Base-by-base conservation (phyloP, 2,113 vertebrate genomes). In the Amazona guildingii region DNA sequence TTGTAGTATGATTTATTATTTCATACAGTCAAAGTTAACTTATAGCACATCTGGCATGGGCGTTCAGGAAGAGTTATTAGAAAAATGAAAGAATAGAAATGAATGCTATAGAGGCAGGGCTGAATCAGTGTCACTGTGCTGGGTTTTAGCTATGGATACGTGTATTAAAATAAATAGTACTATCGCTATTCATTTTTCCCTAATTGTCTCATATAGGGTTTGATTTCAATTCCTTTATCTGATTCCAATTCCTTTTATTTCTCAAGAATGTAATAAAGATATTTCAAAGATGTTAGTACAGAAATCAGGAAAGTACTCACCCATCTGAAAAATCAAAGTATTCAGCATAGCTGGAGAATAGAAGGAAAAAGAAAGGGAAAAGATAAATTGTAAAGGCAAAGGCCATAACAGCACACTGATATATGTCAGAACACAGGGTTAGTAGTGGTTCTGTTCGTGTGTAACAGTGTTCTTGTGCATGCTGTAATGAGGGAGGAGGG, bases 381-480 rank as follows among this genome's bases (percentile, higher is more conserved):
- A 84, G 35, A n/a, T 6, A 43, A 67, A 44, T 29, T 43, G 37
- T 35, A 55, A 48, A 41, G 28, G 48, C 27, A 51, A 63, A 62
- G n/a, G 29, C 46, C 9, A 1, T 46, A 28, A 28, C 49, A 10
- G 12, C 27, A 6, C 0, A 1, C 3, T 43, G n/a, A 9, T 12
- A 0, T 4, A 12, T 10, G 9, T 2, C 33, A 33, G 52, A 19
- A 31, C 31, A 15, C 0, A 1, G 48, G 19, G 54, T 13, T n/a
- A 14, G 49, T 2, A 9, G 44, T 41, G 35, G 11, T 13, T 81
- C 28, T 70, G 17, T 46, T 76, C 44, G 33, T 55, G 29, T 49
- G 17, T 59, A 59, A 15, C 33, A 21, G 57, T 70, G 20, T 49
- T 80, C n/a, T 37, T 64, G 27, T 49, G 21, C 1, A 3, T 68